Conservation (phyloP, 2,797 vertebrate genomes). For the Pangasius djambal region DNA sequence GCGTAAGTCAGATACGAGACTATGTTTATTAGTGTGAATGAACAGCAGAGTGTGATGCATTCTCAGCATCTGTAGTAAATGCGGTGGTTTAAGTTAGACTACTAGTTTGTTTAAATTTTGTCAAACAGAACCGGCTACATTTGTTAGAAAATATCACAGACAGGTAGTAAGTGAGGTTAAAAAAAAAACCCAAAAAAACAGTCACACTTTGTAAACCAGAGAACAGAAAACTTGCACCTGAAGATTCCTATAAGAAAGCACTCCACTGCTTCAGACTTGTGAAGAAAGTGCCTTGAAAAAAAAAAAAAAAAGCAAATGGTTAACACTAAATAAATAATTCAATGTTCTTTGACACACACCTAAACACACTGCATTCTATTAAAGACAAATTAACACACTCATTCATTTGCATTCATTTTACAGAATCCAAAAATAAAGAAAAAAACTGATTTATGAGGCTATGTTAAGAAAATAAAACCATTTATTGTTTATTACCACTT, state of each 20-base stretch:
- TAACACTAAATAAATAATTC: slow-evolving; percentile 12
- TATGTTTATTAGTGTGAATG: too few species aligned
- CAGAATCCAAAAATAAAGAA: background rate
- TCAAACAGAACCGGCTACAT: background rate
- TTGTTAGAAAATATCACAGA: too few species aligned
- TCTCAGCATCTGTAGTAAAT: background rate
- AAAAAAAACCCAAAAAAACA: too few species aligned
- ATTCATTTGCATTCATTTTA: background rate
- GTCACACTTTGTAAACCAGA: background rate
- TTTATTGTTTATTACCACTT: background rate
- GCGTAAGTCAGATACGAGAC: too few species aligned
- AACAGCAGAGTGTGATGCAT: background rate
- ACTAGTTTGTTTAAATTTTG: background rate
- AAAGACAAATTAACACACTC: background rate
- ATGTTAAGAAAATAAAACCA: background rate
- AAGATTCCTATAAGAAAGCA: background rate
- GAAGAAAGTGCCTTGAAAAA: background rate
- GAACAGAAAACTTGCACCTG: background rate
- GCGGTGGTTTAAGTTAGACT: background rate
- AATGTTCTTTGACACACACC: background rate
- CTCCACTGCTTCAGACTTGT: background rate
- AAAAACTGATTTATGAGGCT: background rate
- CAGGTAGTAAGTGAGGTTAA: too few species aligned
- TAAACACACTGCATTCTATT: slow-evolving; percentile 8
- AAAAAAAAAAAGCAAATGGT: background rate